A percentile compares a stretch with the other conserved stretches of the same genome.
Conservation (phyloP, 2,888 invertebrate species). For the Scaptodrosophila latifasciaeformis region DNA sequence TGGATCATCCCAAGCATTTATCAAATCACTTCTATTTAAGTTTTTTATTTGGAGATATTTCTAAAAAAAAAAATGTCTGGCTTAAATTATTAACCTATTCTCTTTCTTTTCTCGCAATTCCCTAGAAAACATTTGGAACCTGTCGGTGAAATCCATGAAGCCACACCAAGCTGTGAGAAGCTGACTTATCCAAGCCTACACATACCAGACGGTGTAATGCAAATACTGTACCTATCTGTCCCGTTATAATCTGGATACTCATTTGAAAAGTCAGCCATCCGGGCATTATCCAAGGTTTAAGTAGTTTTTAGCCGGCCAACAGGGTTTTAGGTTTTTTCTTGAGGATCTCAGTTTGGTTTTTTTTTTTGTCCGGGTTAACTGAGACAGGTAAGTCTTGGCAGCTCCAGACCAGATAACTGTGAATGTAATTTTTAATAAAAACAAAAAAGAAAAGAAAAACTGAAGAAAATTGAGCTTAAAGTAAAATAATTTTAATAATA, state of each 20-base stretch:
- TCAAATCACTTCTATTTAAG: conserved; percentile 1
- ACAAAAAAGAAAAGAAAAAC: background rate
- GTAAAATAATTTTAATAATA: conserved; percentile 41
- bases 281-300: conserved; percentile 24
- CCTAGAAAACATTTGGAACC: conserved; percentile 69
- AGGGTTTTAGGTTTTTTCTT: conserved; percentile 14
- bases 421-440: conserved; percentile 9
- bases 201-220: conserved; percentile 78
- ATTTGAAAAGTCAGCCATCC: conserved; percentile 75
- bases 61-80: conserved; percentile 3
- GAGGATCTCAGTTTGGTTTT: conserved; percentile 42
- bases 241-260: conserved; percentile 76
- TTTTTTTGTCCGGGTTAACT: conserved; percentile 40
- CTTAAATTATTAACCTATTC: conserved; percentile 37
- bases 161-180: background rate
- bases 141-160: conserved; percentile 72
- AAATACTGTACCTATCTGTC: conserved; percentile 77
- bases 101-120: conserved; percentile 32
- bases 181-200: too few relatives aligned
- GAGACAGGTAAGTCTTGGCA: conserved; percentile 11
- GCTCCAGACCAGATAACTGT: conserved; percentile 7
- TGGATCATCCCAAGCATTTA: background rate
- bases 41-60: background rate
- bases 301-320: background rate
- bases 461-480: background rate